Base-by-base conservation (phyloP, 2,888 invertebrate genomes). In the Mongoloraphidia duomilia region DNA sequence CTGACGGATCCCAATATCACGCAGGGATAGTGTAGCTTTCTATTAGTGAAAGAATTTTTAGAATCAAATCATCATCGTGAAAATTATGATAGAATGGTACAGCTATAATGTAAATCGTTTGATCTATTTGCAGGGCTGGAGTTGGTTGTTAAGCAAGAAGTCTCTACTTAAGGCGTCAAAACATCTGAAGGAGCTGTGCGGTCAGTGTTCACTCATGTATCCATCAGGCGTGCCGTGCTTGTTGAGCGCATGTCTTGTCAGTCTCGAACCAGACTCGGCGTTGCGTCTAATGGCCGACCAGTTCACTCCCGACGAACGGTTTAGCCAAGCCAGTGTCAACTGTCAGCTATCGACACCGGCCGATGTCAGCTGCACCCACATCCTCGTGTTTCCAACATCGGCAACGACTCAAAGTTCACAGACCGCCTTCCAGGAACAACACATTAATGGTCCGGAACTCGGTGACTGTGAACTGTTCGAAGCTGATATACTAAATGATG, bases 381-480 rank as follows among this genome's bases (percentile, higher is more conserved):
- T 98, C 58, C 79, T 98, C 58, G 97, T 97, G 58, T 97, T 98
- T 72, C 97, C 97, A 45, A 97, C 95, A 39, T 95, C 91, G 52
- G 93, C 94, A 41, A 90, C 90, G 50, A 90, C 93, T 51, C 90
- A 90, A 77, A 82, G 82, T 14, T 80, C 81, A 38, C 83, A 82
- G 65, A 80, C 81, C 43, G 78, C 82, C 49, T 83, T 83, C 66
- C 64, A 65, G 63, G 82, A 82, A 60, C 76, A 77, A 56, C 79
- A 80, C 59, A 78, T 78, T 56, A 77, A 78, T 58, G 76, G 74
- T 17, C 76, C 79, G 34, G 82, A 82, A 58, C 65, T 79, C 39
- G 77, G 77, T 41, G 84, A 84, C 56, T 77, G 77, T 54, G 76
- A 75, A 56, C 80, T 81, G 58, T 69, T 84, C 44, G 77, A 82